These are phyloP conservation scores for Apamea anceps DNA, from an alignment of 2,888 invertebrate species.

Conservation along the genomic window DNA sequence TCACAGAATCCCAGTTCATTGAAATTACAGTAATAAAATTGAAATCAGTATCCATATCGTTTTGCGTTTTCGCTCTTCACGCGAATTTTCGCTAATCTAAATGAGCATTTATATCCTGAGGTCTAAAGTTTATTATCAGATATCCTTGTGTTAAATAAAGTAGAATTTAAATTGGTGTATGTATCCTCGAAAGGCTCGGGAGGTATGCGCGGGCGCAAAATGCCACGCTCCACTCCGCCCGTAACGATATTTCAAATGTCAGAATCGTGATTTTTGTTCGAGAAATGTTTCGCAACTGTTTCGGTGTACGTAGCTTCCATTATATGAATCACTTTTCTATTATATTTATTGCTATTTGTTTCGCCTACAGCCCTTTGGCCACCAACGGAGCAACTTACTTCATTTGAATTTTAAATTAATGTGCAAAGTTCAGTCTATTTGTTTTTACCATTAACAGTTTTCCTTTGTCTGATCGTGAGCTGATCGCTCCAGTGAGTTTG, in stretches of 20 bases:
- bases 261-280: constrained; percentile 88
- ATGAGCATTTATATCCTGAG: constrained; percentile 35
- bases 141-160: constrained; percentile 44
- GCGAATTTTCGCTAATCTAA: constrained; percentile 20
- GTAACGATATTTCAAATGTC: constrained; percentile 87
- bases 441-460: background rate
- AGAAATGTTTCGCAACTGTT: constrained; percentile 85
- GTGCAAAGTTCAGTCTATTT: background rate
- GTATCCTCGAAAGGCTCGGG: constrained; percentile 72
- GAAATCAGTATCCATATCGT: constrained; percentile 44
- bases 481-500: too few relatives aligned
- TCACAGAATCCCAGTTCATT: constrained; percentile 38
- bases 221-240: constrained; percentile 85
- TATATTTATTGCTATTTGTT: constrained; percentile 19
- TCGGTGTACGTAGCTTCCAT: constrained; percentile 54
- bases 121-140: constrained; percentile 36
- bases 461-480: background rate
- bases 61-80: constrained; percentile 20
- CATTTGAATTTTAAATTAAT: background rate
- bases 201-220: constrained; percentile 83
- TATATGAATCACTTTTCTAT: constrained; percentile 58
- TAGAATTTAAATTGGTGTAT: constrained; percentile 60
- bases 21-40: constrained; percentile 63
- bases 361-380: constrained; percentile 14
- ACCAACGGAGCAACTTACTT: constrained; percentile 7